Evolutionary conservation across 2,797 vertebrate species (phyloP), one percentile per base, ranked within the genome.

Genomic region (Tauraco hartlaubi): DNA sequence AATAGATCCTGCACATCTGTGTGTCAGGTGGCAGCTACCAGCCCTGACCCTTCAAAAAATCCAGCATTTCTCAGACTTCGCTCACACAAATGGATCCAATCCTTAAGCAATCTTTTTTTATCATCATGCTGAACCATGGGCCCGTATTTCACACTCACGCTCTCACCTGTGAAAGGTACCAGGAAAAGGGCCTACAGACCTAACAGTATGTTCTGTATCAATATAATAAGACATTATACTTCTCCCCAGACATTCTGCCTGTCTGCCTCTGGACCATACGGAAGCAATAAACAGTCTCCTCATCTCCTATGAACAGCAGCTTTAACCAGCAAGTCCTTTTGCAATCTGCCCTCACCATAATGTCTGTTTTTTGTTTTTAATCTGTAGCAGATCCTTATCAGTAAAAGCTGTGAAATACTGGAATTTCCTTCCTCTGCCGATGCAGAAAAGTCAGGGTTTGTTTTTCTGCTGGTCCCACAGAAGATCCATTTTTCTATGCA

Each of bases 321-420:
- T 96, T 96, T 90, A 95, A 76, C 92, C 94, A 96, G 92, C 92
- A 85, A 95, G 95, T 85, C 92, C 95, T 94, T 90, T 94, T 95
- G 93, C 96, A 96, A 92, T 92, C 95, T 96, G 96, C 96, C 94
- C 96, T 93, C 95, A 96, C 90, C 86, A 86, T 63, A 66, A 95
- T 84, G 94, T 87, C 95, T 92, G 96, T 3, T 8, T 89, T 93
- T 96, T 82, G 88, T 63, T 94, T 95, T 94, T 80, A 96, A 94
- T 94, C 94, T 93, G 92, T 33, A 91, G 92, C 91, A 95, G 96
- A 93, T 95, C 90, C 85, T 92, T 90, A 94, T 93, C 90, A 95
- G 84, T 22, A 88, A 95, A 96, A 96, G 90, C 95, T 95, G 94
- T 95, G 94, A 96, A 95, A 90, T 63, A 48, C 67, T 93, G 85